Conservation (phyloP, 2,113 vertebrate species). For the Seriola dumerili region DNA sequence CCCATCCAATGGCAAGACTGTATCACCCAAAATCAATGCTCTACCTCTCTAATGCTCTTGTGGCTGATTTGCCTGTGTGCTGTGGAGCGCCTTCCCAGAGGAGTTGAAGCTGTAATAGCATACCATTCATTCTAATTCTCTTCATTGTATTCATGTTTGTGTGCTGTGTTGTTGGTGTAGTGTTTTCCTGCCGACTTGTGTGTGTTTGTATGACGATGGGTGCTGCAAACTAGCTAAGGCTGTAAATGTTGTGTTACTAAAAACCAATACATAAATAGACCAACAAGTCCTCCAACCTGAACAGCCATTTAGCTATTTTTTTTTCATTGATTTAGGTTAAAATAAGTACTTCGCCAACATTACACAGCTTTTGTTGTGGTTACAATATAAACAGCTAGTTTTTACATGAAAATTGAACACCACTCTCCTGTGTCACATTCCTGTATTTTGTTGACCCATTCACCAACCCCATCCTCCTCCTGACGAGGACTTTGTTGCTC, state of each 20-base stretch:
- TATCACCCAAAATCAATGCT: background rate
- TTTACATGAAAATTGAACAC: too few species aligned
- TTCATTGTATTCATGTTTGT: background rate
- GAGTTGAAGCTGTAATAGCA: background rate
- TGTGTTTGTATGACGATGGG: background rate
- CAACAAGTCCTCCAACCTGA: too few species aligned
- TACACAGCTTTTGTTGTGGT: too few species aligned
- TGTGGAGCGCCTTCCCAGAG: background rate
- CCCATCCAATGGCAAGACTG: background rate
- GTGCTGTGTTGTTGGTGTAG: background rate
- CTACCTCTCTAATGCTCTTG: background rate
- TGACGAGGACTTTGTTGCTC: too few species aligned
- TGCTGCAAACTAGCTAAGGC: background rate
- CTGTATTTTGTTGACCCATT: too few species aligned
- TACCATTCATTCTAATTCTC: background rate
- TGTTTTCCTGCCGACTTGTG: background rate
- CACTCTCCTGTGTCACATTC: too few species aligned
- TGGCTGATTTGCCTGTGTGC: background rate
- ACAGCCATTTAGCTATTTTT: too few species aligned
- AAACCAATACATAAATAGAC: too few species aligned
- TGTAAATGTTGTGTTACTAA: background rate
- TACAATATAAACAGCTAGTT: too few species aligned
- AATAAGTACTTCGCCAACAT: too few species aligned
- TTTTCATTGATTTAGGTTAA: too few species aligned
- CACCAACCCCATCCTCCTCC: too few species aligned